phyloP scores from a whole-genome alignment of 2,888 invertebrate species.

The Oligia strigilis region DNA sequence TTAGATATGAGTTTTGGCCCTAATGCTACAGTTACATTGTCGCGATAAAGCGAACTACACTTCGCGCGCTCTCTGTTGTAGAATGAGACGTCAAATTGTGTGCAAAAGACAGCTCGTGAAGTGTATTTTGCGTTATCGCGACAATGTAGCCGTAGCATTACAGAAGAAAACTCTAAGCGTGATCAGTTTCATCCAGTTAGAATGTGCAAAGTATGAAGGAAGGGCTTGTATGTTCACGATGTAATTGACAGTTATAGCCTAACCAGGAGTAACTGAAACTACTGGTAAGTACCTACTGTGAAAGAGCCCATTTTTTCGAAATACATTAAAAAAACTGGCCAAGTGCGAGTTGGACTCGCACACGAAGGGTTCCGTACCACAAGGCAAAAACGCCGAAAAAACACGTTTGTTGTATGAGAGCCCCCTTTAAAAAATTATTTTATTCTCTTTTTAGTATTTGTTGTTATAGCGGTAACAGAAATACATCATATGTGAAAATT shows the following conservation, averaged over 20 bases:
- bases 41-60: not conserved
- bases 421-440: too few species aligned
- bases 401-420: too few species aligned
- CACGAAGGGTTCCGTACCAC: too few species aligned
- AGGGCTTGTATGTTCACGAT: not conserved
- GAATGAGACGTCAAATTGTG: not conserved
- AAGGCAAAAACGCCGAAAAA: too few species aligned
- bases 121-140: not conserved
- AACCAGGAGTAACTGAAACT: not conserved
- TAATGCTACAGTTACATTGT: not conserved
- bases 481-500: too few species aligned
- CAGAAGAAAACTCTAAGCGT: too few species aligned
- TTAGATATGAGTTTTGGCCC: not conserved
- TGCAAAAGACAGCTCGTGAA: not conserved
- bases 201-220: not conserved
- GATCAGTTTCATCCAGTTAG: not conserved
- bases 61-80: not conserved
- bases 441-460: too few species aligned
- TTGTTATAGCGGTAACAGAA: too few species aligned
- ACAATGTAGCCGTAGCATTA: not conserved
- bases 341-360: too few species aligned
- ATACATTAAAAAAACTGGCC: not conserved
- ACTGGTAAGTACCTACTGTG: not conserved
- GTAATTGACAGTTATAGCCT: not conserved
- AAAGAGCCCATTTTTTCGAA: not conserved